These are phyloP conservation scores for Agrotis segetum DNA, from an alignment of 2,888 invertebrate genomes.

Conservation along the genomic window DNA sequence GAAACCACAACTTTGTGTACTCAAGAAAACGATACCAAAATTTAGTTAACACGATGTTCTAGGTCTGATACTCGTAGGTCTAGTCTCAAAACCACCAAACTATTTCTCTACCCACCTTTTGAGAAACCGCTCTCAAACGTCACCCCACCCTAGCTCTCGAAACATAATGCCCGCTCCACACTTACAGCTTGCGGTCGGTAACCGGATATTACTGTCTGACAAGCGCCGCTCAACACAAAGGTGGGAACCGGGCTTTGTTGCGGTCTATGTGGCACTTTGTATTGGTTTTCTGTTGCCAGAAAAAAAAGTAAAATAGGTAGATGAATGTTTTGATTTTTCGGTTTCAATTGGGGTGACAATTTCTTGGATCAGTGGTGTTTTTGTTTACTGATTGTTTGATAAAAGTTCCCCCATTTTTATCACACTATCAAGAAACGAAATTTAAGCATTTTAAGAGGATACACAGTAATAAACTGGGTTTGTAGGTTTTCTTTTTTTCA, in stretches of 20 bases:
- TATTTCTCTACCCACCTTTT: not conserved
- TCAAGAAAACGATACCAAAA: too few relatives aligned
- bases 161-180: constrained; percentile 50
- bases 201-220: constrained; percentile 85
- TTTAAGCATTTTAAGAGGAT: too few relatives aligned
- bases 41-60: too few relatives aligned
- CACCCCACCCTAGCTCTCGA: constrained; percentile 5
- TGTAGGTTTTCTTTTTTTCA: too few relatives aligned
- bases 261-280: constrained; percentile 75
- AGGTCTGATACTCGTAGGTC: too few relatives aligned
- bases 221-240: constrained; percentile 83
- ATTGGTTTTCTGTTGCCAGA: constrained; percentile 65
- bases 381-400: not conserved
- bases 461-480: too few relatives aligned
- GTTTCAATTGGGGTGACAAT: constrained; percentile 9
- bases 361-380: not conserved
- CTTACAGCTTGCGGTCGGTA: constrained; percentile 68
- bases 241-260: constrained; percentile 80
- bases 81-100: not conserved
- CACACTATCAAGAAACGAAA: too few relatives aligned
- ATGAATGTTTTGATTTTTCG: constrained; percentile 23
- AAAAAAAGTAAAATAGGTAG: constrained; percentile 23
- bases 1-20: too few relatives aligned
- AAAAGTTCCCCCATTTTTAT: too few relatives aligned
- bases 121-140: not conserved